phyloP scores from a whole-genome alignment of 2,113 vertebrate species.

The Boulengeromyrus knoepffleri region DNA sequence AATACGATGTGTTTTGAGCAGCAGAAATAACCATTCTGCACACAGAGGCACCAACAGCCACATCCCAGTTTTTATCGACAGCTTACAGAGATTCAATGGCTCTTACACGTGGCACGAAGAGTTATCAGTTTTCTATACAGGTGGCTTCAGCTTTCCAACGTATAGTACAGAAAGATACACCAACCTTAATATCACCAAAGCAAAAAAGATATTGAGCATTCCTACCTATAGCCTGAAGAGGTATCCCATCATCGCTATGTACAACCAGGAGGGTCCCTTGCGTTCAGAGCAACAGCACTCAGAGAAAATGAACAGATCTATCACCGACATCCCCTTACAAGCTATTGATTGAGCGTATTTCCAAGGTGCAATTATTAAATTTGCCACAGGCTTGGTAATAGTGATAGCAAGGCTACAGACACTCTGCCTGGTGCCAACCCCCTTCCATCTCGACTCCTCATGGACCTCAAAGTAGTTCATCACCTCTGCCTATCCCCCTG shows the following conservation, averaged over 20 bases:
- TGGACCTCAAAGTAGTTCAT: not conserved
- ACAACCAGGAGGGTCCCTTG: not conserved
- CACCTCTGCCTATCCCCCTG: not conserved
- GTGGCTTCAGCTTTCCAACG: not conserved
- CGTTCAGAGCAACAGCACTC: not conserved
- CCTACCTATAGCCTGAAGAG: too few species aligned
- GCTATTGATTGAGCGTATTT: slow-evolving; percentile 1
- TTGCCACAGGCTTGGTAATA: not conserved
- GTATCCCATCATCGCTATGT: not conserved
- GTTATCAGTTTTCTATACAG: not conserved
- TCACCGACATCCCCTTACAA: not conserved
- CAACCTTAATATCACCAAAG: not conserved
- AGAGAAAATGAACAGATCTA: slow-evolving; percentile 10
- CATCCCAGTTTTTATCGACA: not conserved
- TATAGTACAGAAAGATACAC: not conserved
- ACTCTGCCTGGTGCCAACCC: not conserved
- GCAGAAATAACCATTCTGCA: not conserved
- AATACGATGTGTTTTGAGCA: not conserved
- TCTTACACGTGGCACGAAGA: not conserved
- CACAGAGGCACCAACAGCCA: not conserved
- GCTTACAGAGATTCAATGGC: not conserved
- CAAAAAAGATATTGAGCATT: not conserved
- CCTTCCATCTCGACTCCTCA: not conserved
- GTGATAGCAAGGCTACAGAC: too few species aligned
- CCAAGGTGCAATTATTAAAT: not conserved